These are phyloP conservation scores for Ophiothrix spiculata DNA, from an alignment of 35 echinoderm and acorn worm genomes.

Conservation along the genomic window DNA sequence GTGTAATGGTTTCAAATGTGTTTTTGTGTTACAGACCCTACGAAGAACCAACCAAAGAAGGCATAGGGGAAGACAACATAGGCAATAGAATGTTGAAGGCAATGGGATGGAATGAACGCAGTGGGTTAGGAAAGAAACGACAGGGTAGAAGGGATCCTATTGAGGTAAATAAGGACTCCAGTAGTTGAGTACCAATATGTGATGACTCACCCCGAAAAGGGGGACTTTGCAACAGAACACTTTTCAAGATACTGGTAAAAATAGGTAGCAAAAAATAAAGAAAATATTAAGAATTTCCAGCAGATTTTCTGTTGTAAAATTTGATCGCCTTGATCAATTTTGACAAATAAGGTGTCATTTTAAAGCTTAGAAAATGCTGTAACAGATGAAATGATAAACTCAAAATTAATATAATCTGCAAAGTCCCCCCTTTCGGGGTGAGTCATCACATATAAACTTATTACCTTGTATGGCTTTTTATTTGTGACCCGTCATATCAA, in stretches of 20 bases:
- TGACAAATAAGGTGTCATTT: too few species aligned
- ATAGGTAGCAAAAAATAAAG: background rate
- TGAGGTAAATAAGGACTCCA: constrained; percentile 33
- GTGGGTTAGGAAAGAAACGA: constrained; percentile 51
- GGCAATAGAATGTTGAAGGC: constrained; percentile 71
- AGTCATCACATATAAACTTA: too few species aligned
- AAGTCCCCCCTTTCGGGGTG: too few species aligned
- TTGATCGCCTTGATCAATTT: background rate
- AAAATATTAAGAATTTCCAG: background rate
- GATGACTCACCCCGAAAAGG: background rate
- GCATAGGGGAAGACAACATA: constrained; percentile 71
- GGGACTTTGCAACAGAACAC: background rate
- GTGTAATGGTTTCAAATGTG: background rate
- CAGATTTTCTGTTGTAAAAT: background rate
- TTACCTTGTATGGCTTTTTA: too few species aligned
- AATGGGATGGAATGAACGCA: constrained; percentile 85
- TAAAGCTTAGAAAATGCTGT: too few species aligned
- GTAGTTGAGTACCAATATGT: background rate
- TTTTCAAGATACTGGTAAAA: background rate
- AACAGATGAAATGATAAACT: too few species aligned
- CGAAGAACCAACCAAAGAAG: constrained; percentile 74
- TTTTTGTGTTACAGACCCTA: constrained; percentile 30
- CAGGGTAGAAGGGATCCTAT: constrained; percentile 77
- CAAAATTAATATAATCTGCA: too few species aligned
- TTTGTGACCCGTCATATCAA: too few species aligned